phyloP scores from a whole-genome alignment of 2,797 vertebrate species.

The Basileuterus tristriatus region DNA sequence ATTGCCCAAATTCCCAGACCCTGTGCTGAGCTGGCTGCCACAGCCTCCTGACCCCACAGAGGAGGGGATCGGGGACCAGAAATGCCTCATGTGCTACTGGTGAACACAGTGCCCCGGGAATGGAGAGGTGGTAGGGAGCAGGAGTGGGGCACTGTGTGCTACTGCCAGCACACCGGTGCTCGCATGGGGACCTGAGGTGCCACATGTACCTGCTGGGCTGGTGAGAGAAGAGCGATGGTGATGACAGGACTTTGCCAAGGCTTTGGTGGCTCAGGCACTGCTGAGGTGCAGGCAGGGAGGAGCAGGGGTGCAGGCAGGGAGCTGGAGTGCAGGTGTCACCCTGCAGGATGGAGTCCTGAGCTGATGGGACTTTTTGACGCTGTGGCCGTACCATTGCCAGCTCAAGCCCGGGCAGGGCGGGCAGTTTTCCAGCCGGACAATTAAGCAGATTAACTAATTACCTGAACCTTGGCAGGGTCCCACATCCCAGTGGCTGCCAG shows the following conservation, averaged over 20 bases:
- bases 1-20: background rate
- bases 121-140: background rate
- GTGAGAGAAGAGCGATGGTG: rapidly evolving
- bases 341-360: background rate
- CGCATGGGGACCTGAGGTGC: too few species aligned
- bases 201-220: background rate
- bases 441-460: constrained; percentile 31
- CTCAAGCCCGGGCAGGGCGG: background rate
- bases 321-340: background rate
- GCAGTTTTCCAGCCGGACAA: background rate
- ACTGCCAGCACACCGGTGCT: rapidly evolving
- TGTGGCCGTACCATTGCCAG: background rate
- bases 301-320: background rate
- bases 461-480: background rate
- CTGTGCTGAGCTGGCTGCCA: rapidly evolving
- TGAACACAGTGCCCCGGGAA: rapidly evolving
- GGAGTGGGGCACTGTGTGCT: background rate
- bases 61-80: rapidly evolving
- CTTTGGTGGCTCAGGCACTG: rapidly evolving
- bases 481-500: background rate
- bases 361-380: rapidly evolving
- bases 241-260: background rate
- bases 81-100: rapidly evolving
- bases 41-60: background rate
- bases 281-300: background rate